Evolutionary conservation across 2,888 invertebrate genomes (phyloP).

Genomic region (Himalopsyche kuldschensis): DNA sequence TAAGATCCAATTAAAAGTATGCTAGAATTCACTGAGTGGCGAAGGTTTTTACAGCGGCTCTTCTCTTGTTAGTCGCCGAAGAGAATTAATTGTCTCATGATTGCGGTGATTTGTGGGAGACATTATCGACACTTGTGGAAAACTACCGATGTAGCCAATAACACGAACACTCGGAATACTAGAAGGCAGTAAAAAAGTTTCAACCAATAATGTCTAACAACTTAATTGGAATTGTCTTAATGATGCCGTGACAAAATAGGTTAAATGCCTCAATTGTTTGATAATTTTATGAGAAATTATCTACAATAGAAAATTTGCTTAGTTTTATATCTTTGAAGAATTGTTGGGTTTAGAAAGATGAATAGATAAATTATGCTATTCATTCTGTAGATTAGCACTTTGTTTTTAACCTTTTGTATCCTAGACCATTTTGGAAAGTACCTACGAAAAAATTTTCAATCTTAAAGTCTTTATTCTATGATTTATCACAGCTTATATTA

Average conservation of each 20-base stretch:
- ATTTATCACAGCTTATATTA: too few species aligned
- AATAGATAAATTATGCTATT: too few species aligned
- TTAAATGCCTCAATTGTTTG: neutral
- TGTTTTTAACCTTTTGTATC: too few species aligned
- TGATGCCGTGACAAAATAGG: neutral
- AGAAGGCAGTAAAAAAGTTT: neutral
- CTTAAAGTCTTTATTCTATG: too few species aligned
- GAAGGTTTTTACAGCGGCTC: too few species aligned
- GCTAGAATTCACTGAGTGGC: too few species aligned
- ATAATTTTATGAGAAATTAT: neutral
- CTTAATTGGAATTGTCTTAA: neutral
- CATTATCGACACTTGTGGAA: neutral
- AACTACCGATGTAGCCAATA: neutral
- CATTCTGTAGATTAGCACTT: too few species aligned
- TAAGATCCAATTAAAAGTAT: too few species aligned
- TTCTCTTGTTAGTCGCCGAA: too few species aligned
- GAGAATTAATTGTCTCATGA: neutral
- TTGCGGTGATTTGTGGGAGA: neutral
- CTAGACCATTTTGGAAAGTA: too few species aligned
- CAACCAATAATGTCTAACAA: neutral
- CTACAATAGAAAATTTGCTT: neutral
- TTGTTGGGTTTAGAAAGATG: too few species aligned
- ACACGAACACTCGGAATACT: neutral
- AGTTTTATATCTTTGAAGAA: neutral
- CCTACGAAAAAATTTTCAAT: too few species aligned